A percentile compares a stretch with the other conserved stretches of the same genome.
Evolutionary conservation across 2,888 invertebrate genomes (phyloP).

Genomic region (Silvanus unidentatus): DNA sequence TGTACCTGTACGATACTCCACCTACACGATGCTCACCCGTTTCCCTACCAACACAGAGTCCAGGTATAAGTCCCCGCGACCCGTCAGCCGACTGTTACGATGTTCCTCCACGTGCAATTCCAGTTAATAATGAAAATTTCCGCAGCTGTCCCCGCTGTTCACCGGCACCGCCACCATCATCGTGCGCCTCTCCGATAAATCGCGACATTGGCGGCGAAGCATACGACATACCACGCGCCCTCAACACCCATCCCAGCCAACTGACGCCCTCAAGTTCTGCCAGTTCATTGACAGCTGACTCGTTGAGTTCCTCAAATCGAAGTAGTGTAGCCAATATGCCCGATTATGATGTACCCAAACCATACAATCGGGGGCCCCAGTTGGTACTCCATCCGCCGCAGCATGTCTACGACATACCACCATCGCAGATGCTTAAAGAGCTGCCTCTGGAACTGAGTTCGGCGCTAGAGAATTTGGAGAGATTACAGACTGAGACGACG

Average conservation of each 20-base stretch:
- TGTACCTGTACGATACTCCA: slow-evolving; percentile 65
- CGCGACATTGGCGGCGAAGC: slow-evolving; percentile 47
- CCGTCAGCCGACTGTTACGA: slow-evolving; percentile 50
- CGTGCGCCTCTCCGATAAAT: slow-evolving; percentile 43
- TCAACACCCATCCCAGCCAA: slow-evolving; percentile 46
- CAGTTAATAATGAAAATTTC: slow-evolving; percentile 52
- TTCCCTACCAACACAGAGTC: slow-evolving; percentile 37
- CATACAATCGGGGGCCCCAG: slow-evolving; percentile 43
- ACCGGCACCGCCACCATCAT: slow-evolving; percentile 39
- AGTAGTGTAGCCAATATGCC: slow-evolving; percentile 51
- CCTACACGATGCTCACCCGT: slow-evolving; percentile 42
- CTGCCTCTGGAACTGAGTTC: slow-evolving; percentile 69
- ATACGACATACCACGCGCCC: slow-evolving; percentile 62
- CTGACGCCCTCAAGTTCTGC: slow-evolving; percentile 64
- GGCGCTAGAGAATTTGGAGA: slow-evolving; percentile 69
- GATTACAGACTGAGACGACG: slow-evolving; percentile 73
- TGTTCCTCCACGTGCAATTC: slow-evolving; percentile 58
- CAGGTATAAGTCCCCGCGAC: slow-evolving; percentile 33
- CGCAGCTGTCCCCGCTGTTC: slow-evolving; percentile 48
- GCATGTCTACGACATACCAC: slow-evolving; percentile 58
- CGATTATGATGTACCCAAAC: slow-evolving; percentile 65
- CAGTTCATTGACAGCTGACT: slow-evolving; percentile 59
- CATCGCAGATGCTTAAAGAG: slow-evolving; percentile 51
- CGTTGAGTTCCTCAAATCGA: slow-evolving; percentile 52
- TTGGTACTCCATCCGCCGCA: slow-evolving; percentile 31